Base-by-base conservation (phyloP, 1,140 invertebrate species). In the Aphelenchoides avenae region DNA sequence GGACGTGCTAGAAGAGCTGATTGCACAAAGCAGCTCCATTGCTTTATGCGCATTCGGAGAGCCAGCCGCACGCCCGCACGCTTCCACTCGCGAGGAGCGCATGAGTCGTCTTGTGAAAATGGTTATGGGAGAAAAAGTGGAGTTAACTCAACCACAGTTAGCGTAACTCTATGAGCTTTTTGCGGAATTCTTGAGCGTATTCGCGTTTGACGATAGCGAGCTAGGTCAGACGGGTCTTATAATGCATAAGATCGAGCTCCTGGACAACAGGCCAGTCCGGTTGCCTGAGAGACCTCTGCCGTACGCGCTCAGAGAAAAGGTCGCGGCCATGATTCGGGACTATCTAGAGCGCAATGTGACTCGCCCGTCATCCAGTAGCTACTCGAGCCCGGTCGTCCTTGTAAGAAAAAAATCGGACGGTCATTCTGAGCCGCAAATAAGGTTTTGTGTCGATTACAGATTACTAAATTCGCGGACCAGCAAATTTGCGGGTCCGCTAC, bases 201-300 rank as follows among this genome's bases (percentile, higher is more conserved):
- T 58, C 46, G 56, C 56, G 2, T 75, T 86, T 27, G 84, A 81
- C 55, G 83, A 87, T 52, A 81, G 86, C 49, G 63, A 83, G 81
- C 36, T 77, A 1, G 63, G 66, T 13, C 40, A 52, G 42, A 70
- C 69, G 0, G 34, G 60, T 18, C 9, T 71, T 3, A 46, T 73
- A 1, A 40, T 66, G 41, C 72, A 78, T 47, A 24, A 33, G 11
- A 77, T 77, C 36, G 66, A 76, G 15, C 66, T 64, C 26, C 57
- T 66, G 15, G 63, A 59, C 33, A 47, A 40, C 9, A 41, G 15
- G 13, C 77, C 69, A 20, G 59, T 71, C 11, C 46, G 52, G 26
- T 33, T 46, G 26, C 27, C 13, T n/a, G 42, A 34, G 11, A 36
- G 69, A 24, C 46, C 56, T 1, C 46, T 62, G 29, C 57, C 63